Percentiles rank a stretch among this genome's conserved stretches.
Conservation (phyloP, 2,113 vertebrate species). For the Rhinolophus ferrumequinum region DNA sequence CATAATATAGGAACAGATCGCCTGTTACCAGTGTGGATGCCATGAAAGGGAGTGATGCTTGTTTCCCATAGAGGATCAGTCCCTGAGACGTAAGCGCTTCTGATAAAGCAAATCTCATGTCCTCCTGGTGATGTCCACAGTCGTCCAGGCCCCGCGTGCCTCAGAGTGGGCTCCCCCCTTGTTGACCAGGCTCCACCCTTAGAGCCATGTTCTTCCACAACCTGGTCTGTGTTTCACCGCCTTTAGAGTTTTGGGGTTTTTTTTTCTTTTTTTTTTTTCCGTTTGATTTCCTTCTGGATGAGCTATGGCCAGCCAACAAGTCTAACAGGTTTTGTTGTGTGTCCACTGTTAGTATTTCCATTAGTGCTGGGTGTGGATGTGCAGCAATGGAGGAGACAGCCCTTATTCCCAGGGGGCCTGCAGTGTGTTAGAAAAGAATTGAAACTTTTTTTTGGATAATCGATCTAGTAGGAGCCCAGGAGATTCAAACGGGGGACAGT, state of each 20-base stretch:
- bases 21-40: not conserved
- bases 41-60: not conserved
- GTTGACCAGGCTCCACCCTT: not conserved
- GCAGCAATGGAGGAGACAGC: not conserved
- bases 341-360: not conserved
- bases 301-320: not conserved
- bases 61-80: too few relatives aligned
- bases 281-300: not conserved
- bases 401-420: not conserved
- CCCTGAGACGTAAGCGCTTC: not conserved
- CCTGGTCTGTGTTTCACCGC: not conserved
- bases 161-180: fast-evolving
- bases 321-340: not conserved
- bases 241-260: too few relatives aligned
- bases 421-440: not conserved
- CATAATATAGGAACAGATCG: not conserved
- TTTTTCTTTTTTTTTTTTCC: too few relatives aligned
- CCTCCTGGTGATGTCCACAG: not conserved
- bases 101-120: not conserved
- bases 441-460: not conserved
- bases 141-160: fast-evolving
- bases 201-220: not conserved
- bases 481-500: not conserved
- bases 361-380: not conserved
- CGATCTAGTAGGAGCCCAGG: not conserved